phyloP scores from a whole-genome alignment of 2,113 vertebrate species.

The Nyctibius bracteatus region DNA sequence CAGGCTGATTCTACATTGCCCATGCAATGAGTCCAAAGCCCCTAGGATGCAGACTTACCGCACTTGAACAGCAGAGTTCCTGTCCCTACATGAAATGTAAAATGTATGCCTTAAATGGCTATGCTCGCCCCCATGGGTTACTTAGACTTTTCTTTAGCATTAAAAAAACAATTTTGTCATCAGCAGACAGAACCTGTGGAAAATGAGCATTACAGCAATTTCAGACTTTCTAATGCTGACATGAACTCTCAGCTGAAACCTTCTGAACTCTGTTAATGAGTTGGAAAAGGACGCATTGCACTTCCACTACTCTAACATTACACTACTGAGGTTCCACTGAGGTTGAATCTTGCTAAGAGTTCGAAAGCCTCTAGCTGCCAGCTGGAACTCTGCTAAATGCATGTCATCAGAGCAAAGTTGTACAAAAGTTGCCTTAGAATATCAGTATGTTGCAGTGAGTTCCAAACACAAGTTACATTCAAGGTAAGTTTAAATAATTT shows the following conservation, averaged over 20 bases:
- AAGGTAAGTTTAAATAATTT: background rate
- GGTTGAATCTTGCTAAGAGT: background rate
- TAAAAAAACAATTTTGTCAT: background rate
- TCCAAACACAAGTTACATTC: background rate
- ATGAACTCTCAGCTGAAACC: background rate
- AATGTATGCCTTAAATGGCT: background rate
- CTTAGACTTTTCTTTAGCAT: background rate
- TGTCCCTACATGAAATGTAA: background rate
- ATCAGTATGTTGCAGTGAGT: background rate
- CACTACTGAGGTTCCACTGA: background rate
- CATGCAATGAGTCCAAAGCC: background rate
- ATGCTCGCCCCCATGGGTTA: background rate
- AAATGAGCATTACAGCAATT: background rate
- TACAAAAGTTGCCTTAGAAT: background rate
- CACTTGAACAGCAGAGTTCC: background rate
- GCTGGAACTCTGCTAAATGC: background rate
- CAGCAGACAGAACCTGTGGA: background rate
- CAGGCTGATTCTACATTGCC: background rate
- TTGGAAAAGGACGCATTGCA: background rate
- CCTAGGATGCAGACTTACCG: background rate
- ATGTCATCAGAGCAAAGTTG: background rate
- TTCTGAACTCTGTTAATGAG: constrained; percentile 21
- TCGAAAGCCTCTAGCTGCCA: background rate
- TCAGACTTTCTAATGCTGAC: background rate
- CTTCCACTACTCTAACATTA: background rate